A percentile compares a stretch with the other conserved stretches of the same genome.
Conservation (phyloP, 1,140 invertebrate genomes). For the Drosophila subpulchrella region DNA sequence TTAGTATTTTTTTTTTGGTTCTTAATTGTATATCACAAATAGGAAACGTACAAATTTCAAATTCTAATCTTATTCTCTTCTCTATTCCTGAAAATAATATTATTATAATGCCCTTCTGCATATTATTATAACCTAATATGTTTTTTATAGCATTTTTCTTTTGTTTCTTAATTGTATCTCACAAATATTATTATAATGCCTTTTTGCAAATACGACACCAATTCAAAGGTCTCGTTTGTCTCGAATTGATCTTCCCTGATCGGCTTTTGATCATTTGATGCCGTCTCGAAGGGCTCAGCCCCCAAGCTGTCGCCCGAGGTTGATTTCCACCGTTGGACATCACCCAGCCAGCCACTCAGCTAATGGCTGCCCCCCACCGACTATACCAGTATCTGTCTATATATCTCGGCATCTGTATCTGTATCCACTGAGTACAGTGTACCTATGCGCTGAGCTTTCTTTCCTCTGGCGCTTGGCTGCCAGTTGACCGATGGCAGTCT, state of each 20-base stretch:
- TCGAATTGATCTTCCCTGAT: conserved; percentile 27
- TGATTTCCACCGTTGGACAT: conserved; percentile 13
- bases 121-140: too few relatives aligned
- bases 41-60: too few relatives aligned
- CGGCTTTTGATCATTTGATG: conserved; percentile 47
- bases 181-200: conserved; percentile 26
- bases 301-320: conserved; percentile 28
- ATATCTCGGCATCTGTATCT: conserved; percentile 14
- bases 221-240: conserved; percentile 10
- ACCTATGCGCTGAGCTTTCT: conserved; percentile 36
- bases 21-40: too few relatives aligned
- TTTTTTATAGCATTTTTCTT: too few relatives aligned
- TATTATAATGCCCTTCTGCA: conserved; percentile 28
- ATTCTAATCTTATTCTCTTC: too few relatives aligned
- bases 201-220: conserved; percentile 16
- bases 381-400: conserved; percentile 22
- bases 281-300: conserved; percentile 34
- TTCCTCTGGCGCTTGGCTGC: conserved; percentile 61
- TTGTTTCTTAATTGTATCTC: too few relatives aligned
- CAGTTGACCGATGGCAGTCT: conserved; percentile 48
- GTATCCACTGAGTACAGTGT: neutral
- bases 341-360: conserved; percentile 44
- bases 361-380: conserved; percentile 52
- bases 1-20: too few relatives aligned
- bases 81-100: neutral